A percentile compares a stretch with the other conserved stretches of the same genome.
phyloP scores from a whole-genome alignment of 2,888 invertebrate genomes.

The Cephus spinipes region DNA sequence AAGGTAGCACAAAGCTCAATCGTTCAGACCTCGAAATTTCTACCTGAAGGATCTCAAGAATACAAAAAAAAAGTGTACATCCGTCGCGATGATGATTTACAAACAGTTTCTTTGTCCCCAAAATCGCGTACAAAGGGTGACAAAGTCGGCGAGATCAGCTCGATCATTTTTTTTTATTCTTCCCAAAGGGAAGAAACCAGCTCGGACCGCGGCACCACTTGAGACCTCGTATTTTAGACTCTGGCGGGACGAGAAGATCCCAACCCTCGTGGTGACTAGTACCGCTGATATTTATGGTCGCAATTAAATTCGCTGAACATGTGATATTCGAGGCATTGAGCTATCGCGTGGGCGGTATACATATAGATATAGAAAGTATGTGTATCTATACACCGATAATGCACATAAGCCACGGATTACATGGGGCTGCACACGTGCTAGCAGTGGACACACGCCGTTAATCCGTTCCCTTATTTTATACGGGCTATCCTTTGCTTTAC shows the following conservation, averaged over 20 bases:
- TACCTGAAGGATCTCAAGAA: not conserved
- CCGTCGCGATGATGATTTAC: not conserved
- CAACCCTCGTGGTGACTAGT: conserved; percentile 10
- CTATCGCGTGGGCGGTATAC: conserved; percentile 34
- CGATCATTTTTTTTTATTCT: not conserved
- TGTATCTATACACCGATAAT: not conserved
- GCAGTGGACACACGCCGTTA: conserved; percentile 32
- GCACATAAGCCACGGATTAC: not conserved
- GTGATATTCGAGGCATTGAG: conserved; percentile 37
- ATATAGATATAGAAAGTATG: not conserved
- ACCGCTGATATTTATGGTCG: conserved; percentile 54
- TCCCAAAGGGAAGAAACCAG: not conserved
- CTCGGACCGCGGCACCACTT: not conserved
- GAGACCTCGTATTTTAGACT: not conserved
- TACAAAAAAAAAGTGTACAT: not conserved
- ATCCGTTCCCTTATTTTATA: conserved; percentile 49
- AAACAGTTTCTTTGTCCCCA: not conserved
- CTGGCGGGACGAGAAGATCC: not conserved
- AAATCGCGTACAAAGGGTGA: not conserved
- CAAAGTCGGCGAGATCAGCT: not conserved
- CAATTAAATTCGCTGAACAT: conserved; percentile 57
- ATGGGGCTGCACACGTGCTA: not conserved
- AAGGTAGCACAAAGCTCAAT: too few species aligned
- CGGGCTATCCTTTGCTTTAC: conserved; percentile 46
- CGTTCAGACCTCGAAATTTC: too few species aligned